Evolutionary conservation across 1,140 invertebrate species (phyloP).

Genomic region (Drosophila punjabiensis): DNA sequence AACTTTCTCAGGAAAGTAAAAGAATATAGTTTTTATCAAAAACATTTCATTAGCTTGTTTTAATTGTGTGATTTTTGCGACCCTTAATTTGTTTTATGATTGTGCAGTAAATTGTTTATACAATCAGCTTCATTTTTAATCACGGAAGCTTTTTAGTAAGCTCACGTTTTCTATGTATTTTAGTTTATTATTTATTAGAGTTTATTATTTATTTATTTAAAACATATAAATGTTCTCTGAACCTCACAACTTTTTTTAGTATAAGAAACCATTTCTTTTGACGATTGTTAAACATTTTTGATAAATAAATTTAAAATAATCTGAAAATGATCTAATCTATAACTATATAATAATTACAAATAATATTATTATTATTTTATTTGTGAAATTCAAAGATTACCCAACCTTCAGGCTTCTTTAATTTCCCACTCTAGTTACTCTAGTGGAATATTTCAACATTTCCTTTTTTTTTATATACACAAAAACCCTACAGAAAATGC

Average conservation of each 20-base stretch:
- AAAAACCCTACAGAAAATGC: conserved; percentile 2
- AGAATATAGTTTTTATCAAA: background rate
- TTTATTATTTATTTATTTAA: too few relatives aligned
- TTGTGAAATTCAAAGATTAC: background rate
- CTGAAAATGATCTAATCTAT: background rate
- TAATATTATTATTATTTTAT: background rate
- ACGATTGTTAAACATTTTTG: too few relatives aligned
- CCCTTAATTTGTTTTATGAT: background rate
- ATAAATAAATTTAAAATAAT: too few relatives aligned
- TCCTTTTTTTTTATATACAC: background rate
- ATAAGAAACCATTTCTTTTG: too few relatives aligned
- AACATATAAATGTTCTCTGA: too few relatives aligned
- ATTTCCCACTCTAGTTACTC: background rate
- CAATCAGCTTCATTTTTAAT: background rate
- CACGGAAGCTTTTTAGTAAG: background rate
- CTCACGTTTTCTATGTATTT: too few relatives aligned
- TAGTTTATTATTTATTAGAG: background rate
- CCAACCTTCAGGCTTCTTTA: background rate
- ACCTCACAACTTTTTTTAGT: too few relatives aligned
- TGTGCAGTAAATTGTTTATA: background rate
- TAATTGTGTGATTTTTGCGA: background rate
- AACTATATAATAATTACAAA: too few relatives aligned
- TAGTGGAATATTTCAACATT: background rate
- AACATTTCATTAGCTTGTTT: background rate
- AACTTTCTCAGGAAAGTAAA: background rate